These are phyloP conservation scores for Pteria penguin DNA, from an alignment of 2,888 invertebrate species.

Conservation along the genomic window DNA sequence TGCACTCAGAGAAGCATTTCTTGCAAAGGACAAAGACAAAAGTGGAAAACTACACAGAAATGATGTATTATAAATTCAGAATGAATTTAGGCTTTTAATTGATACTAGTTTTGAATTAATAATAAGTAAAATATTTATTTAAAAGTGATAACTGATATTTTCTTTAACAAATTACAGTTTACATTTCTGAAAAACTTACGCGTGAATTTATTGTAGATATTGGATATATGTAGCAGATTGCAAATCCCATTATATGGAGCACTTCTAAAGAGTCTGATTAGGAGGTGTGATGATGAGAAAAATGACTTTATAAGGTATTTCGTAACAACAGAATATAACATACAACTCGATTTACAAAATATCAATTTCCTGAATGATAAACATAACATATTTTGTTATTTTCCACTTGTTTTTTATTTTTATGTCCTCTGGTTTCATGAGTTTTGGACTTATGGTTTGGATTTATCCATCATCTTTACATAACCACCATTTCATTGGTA, in stretches of 20 bases:
- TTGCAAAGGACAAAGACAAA: conserved; percentile 62
- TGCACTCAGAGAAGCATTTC: conserved; percentile 60
- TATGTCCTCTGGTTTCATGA: too few relatives aligned
- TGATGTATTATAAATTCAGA: conserved; percentile 27
- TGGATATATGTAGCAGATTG: conserved; percentile 59
- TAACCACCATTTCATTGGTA: neutral
- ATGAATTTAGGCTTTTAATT: too few relatives aligned
- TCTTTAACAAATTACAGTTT: too few relatives aligned
- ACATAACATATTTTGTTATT: too few relatives aligned
- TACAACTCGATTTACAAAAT: neutral
- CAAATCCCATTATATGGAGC: conserved; percentile 77
- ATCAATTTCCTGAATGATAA: neutral
- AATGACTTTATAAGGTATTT: conserved; percentile 69
- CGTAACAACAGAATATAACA: neutral
- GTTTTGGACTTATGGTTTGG: too few relatives aligned
- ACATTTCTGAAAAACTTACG: too few relatives aligned
- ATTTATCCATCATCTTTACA: too few relatives aligned
- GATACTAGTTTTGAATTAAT: too few relatives aligned
- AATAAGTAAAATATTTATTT: too few relatives aligned
- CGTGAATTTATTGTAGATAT: conserved; percentile 56
- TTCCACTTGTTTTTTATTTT: too few relatives aligned
- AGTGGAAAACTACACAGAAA: conserved; percentile 52
- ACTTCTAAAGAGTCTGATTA: conserved; percentile 70
- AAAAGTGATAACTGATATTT: too few relatives aligned
- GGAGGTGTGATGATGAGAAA: conserved; percentile 74